A percentile compares a stretch with the other conserved stretches of the same genome.
Conservation (phyloP, 2,888 invertebrate genomes). For the Steromphala cineraria region DNA sequence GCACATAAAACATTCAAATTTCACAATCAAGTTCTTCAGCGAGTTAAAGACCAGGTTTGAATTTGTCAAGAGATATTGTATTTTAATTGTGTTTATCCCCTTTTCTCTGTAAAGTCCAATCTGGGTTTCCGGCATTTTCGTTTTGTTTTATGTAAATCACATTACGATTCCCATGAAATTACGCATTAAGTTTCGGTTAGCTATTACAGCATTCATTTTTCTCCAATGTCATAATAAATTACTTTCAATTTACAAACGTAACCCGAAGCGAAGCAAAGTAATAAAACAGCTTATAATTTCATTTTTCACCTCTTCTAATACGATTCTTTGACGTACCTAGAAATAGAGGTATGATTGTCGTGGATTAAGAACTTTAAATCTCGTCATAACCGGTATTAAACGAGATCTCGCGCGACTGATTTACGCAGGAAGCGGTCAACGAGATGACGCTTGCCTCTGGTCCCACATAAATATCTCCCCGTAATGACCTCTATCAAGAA, state of each 20-base stretch:
- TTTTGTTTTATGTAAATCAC: too few relatives aligned
- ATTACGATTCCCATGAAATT: too few relatives aligned
- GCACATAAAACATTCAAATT: too few relatives aligned
- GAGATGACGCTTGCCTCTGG: not conserved
- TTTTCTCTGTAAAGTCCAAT: too few relatives aligned
- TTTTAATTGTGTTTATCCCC: too few relatives aligned
- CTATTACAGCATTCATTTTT: too few relatives aligned
- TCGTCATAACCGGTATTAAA: slow-evolving; percentile 14
- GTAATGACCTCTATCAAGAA: slow-evolving; percentile 10
- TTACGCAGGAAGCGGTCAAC: not conserved
- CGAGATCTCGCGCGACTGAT: slow-evolving; percentile 6
- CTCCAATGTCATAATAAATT: not conserved
- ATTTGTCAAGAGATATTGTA: too few relatives aligned
- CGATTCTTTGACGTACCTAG: not conserved
- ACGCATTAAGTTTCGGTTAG: too few relatives aligned
- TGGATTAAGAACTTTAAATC: slow-evolving; percentile 15
- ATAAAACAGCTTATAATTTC: slow-evolving; percentile 17
- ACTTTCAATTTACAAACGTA: not conserved
- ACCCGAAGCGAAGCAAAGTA: not conserved
- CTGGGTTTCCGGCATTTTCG: too few relatives aligned
- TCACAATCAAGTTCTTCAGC: too few relatives aligned
- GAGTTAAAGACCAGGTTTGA: too few relatives aligned
- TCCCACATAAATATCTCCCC: slow-evolving; percentile 3
- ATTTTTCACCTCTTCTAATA: slow-evolving; percentile 5
- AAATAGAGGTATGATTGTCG: slow-evolving; percentile 11